Percentiles rank a stretch among this genome's conserved stretches.
phyloP scores from a whole-genome alignment of 2,113 vertebrate species.

The Tragulus kanchil region DNA sequence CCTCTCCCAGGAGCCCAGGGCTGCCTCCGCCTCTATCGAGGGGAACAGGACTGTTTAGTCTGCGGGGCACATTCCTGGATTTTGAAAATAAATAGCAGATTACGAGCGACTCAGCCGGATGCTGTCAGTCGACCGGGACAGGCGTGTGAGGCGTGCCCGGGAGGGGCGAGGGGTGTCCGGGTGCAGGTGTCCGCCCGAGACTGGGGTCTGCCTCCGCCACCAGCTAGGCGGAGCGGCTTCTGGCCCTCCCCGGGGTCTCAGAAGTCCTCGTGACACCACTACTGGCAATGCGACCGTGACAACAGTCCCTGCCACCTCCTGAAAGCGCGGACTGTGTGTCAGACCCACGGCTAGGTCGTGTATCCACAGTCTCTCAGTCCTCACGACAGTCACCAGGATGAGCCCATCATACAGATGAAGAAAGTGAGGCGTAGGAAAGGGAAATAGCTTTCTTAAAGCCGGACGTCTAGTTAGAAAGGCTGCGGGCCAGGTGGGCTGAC shows the following conservation, averaged over 20 bases:
- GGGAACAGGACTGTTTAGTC: slow-evolving; percentile 87
- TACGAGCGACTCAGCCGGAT: slow-evolving; percentile 69
- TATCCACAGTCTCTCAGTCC: not conserved
- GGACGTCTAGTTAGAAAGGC: not conserved
- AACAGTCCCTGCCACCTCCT: not conserved
- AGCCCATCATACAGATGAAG: slow-evolving; percentile 22
- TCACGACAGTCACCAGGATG: not conserved
- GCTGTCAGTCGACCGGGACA: slow-evolving; percentile 7
- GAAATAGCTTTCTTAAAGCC: not conserved
- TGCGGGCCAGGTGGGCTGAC: not conserved
- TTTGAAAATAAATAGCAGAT: slow-evolving; percentile 88
- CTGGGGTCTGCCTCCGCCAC: not conserved
- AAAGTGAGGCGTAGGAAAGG: not conserved
- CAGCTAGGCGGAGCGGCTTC: not conserved
- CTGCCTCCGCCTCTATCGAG: slow-evolving; percentile 18
- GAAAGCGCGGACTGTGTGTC: not conserved
- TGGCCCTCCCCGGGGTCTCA: not conserved
- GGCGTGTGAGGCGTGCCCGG: not conserved
- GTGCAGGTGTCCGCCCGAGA: not conserved
- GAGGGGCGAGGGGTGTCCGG: not conserved
- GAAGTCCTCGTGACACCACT: not conserved
- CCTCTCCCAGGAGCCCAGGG: not conserved
- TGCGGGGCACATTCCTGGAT: slow-evolving; percentile 87
- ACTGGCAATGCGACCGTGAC: not conserved
- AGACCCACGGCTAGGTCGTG: not conserved